Evolutionary conservation across 2,888 invertebrate species (phyloP).

Genomic region (Patella pellucida): DNA sequence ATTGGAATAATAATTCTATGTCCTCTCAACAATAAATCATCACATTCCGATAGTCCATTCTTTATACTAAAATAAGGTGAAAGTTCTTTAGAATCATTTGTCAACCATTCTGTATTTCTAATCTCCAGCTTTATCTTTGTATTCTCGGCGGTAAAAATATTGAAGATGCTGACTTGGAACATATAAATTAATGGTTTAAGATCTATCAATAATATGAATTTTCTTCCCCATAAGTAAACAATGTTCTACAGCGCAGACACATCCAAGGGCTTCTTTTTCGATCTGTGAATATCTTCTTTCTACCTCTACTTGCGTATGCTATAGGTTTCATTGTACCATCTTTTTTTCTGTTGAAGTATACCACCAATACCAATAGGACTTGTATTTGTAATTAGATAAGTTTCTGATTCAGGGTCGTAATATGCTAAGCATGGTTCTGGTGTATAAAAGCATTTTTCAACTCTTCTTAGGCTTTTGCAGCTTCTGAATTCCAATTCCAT

Average conservation of each 20-base stretch:
- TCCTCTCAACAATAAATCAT: constrained; percentile 31
- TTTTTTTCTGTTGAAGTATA: constrained; percentile 37
- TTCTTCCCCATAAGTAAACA: constrained; percentile 47
- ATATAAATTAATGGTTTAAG: constrained; percentile 57
- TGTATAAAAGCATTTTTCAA: constrained; percentile 38
- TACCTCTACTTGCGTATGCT: constrained; percentile 41
- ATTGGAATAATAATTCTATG: constrained; percentile 37
- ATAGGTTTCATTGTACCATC: constrained; percentile 25
- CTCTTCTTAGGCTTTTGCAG: constrained; percentile 35
- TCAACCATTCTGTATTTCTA: constrained; percentile 28
- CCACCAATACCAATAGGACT: constrained; percentile 46
- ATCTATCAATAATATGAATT: constrained; percentile 41
- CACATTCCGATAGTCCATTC: constrained; percentile 23
- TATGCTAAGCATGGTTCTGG: constrained; percentile 35
- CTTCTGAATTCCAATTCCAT: constrained; percentile 35
- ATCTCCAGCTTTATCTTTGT: constrained; percentile 34
- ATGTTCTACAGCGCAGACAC: constrained; percentile 52
- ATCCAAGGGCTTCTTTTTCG: constrained; percentile 47
- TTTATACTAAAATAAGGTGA: constrained; percentile 22
- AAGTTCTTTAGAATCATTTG: background rate
- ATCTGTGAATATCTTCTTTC: constrained; percentile 51
- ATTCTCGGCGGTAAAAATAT: constrained; percentile 23
- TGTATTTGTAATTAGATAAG: constrained; percentile 44
- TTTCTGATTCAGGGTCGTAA: constrained; percentile 37
- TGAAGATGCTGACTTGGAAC: constrained; percentile 44